phyloP scores from a whole-genome alignment of 2,797 vertebrate species.

The Coranthus polyacanthus region DNA sequence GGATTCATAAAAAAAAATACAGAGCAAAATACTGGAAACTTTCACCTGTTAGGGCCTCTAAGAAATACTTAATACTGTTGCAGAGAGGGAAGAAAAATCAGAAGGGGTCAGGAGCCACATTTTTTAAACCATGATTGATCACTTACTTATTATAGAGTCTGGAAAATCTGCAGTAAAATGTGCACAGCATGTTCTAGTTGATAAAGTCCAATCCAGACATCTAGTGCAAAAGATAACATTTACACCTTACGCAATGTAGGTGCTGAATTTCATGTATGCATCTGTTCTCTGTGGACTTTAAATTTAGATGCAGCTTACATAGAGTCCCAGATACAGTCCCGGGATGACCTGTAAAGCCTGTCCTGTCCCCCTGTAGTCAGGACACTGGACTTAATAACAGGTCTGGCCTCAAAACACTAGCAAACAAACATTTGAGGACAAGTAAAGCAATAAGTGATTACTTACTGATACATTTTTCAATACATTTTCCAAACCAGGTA shows the following conservation, averaged over 20 bases:
- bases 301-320: constrained; percentile 65
- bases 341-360: constrained; percentile 31
- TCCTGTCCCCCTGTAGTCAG: not conserved
- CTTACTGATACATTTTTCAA: too few species aligned
- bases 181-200: not conserved
- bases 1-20: not conserved
- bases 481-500: too few species aligned
- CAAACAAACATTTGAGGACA: too few species aligned
- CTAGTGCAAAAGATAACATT: constrained; percentile 35
- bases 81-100: not conserved
- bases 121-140: not conserved
- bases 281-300: constrained; percentile 50
- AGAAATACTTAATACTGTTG: not conserved
- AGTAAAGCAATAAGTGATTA: too few species aligned
- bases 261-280: constrained; percentile 58
- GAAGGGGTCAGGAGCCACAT: not conserved
- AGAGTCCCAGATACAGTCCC: constrained; percentile 28
- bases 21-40: not conserved
- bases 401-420: not conserved
- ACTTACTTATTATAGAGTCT: constrained; percentile 2
- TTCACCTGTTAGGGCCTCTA: not conserved
- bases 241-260: constrained; percentile 49
- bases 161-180: constrained; percentile 1
- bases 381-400: not conserved
- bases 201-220: constrained; percentile 19